A percentile compares a stretch with the other conserved stretches of the same genome.
phyloP scores from a whole-genome alignment of 2,113 vertebrate genomes.

The Procavia capensis region DNA sequence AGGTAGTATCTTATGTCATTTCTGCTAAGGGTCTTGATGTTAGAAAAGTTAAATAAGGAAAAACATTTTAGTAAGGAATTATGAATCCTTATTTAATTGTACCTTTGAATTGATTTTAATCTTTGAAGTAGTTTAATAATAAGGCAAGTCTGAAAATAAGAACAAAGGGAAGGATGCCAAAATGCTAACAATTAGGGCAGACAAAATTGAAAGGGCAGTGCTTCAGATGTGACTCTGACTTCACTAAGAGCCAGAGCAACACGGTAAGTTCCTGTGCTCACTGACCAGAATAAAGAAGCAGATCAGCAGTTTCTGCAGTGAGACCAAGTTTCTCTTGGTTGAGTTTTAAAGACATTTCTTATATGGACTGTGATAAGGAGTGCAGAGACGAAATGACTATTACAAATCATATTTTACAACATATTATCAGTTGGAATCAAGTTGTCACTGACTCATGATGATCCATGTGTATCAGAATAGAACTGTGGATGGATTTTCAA shows the following conservation, averaged over 20 bases:
- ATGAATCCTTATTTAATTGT: not conserved
- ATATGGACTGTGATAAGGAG: not conserved
- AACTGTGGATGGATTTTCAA: no score
- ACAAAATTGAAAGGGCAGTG: not conserved
- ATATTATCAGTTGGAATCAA: not conserved
- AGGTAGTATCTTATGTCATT: not conserved
- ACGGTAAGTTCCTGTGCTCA: no score
- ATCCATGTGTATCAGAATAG: no score
- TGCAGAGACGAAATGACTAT: not conserved
- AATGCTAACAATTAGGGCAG: not conserved
- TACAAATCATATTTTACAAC: not conserved
- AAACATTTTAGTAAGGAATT: constrained; percentile 46
- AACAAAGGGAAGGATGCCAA: not conserved
- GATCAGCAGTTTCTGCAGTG: not conserved
- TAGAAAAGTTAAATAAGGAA: not conserved
- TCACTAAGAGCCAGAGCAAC: not conserved
- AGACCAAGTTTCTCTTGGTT: not conserved
- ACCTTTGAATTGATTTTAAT: constrained; percentile 17
- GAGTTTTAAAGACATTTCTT: not conserved
- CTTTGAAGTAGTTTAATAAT: constrained; percentile 33
- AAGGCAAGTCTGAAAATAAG: constrained; percentile 49
- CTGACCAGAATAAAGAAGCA: not conserved
- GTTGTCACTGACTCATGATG: no score
- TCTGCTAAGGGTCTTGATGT: not conserved
- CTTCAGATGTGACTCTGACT: not conserved